These are phyloP conservation scores for Corvus hawaiiensis DNA, from an alignment of 2,113 vertebrate species.

Conservation along the genomic window DNA sequence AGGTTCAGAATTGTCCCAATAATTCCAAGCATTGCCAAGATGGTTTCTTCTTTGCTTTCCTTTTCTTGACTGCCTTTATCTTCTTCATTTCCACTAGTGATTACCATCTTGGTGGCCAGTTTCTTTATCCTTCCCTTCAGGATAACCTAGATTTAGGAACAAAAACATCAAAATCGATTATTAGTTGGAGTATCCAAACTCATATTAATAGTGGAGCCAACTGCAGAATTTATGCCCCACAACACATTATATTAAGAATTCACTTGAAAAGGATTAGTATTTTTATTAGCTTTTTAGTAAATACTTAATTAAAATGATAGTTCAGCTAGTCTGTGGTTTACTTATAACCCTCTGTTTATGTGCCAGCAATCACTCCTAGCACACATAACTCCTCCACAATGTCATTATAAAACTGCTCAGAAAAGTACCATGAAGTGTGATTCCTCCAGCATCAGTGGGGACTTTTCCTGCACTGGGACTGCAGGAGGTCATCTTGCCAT, in stretches of 20 bases:
- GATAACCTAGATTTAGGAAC: conserved; percentile 77
- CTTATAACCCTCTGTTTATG: neutral
- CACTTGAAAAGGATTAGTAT: neutral
- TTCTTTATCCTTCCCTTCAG: conserved; percentile 83
- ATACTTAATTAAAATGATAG: neutral
- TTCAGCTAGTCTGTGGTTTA: neutral
- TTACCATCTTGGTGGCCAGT: conserved; percentile 94
- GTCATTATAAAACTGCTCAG: neutral
- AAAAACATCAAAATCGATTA: neutral
- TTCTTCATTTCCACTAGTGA: conserved; percentile 88
- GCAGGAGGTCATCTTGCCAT: neutral
- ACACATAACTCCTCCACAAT: neutral
- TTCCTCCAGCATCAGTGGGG: neutral
- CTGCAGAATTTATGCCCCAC: neutral
- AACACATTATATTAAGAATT: neutral
- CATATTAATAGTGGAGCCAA: neutral
- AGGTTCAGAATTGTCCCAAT: conserved; percentile 96
- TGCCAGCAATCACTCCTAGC: neutral
- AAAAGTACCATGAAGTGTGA: neutral
- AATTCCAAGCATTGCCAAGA: conserved; percentile 95
- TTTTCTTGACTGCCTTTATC: conserved; percentile 92
- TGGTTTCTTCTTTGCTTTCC: conserved; percentile 93
- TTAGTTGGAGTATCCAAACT: neutral
- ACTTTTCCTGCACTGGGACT: neutral
- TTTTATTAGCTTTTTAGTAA: neutral